Conservation (phyloP, 2,888 invertebrate genomes). For the Diplolepis rosae region DNA sequence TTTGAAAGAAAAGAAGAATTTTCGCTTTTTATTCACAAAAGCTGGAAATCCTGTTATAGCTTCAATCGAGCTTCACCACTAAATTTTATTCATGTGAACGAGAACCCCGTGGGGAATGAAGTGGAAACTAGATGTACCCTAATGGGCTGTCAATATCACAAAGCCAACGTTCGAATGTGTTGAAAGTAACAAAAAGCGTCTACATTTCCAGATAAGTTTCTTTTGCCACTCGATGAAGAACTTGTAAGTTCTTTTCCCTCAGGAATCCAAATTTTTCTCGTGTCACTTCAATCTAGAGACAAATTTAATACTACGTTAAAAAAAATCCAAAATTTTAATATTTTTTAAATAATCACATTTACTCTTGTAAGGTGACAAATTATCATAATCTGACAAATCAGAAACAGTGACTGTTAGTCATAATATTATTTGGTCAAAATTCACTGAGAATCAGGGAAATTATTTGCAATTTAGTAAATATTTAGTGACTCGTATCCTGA, state of each 20-base stretch:
- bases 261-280: background rate
- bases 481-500: no score
- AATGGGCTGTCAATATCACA: conserved; percentile 31
- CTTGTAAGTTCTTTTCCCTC: conserved; percentile 13
- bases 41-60: conserved; percentile 26
- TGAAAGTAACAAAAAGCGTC: conserved; percentile 21
- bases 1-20: conserved; percentile 9
- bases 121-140: conserved; percentile 26
- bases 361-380: no score
- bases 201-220: conserved; percentile 25
- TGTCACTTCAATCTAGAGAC: background rate
- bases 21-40: background rate
- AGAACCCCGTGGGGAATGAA: conserved; percentile 25
- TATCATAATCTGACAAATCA: no score
- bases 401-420: no score
- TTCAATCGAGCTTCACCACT: conserved; percentile 25
- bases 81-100: conserved; percentile 28
- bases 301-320: no score
- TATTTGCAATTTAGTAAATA: no score
- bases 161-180: conserved; percentile 24
- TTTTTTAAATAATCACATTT: no score
- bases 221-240: conserved; percentile 1
- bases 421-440: no score
- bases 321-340: no score
- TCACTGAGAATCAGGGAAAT: no score